phyloP scores from a whole-genome alignment of 2,113 vertebrate species.

The Hassar affinis region DNA sequence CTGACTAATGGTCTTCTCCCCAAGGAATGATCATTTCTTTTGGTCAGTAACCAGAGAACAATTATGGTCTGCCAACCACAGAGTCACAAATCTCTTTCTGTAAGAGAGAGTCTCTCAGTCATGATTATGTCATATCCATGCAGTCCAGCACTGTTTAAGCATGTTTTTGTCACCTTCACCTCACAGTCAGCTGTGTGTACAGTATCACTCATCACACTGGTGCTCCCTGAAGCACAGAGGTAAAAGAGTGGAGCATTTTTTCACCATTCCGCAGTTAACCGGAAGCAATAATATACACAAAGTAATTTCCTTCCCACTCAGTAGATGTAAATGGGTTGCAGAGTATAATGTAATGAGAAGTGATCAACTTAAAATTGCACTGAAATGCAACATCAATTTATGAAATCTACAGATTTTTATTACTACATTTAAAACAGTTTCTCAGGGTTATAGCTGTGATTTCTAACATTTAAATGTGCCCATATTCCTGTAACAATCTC shows the following conservation, averaged over 20 bases:
- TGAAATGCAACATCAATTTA: neutral
- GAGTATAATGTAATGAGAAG: neutral
- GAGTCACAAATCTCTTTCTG: neutral
- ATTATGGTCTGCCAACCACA: neutral
- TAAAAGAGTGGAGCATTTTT: neutral
- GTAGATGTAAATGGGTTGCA: neutral
- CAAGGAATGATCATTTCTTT: neutral
- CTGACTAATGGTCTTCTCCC: neutral
- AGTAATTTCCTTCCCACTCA: neutral
- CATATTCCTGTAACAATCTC: neutral
- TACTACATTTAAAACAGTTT: neutral
- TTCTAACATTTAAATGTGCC: neutral
- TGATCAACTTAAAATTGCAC: neutral
- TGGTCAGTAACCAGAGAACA: neutral
- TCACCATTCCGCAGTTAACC: neutral
- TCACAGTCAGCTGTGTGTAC: neutral
- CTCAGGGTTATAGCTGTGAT: too few relatives aligned
- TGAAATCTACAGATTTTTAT: neutral
- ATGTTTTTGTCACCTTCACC: neutral
- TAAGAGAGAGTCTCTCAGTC: neutral
- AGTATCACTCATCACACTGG: neutral
- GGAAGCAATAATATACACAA: slow-evolving; percentile 13
- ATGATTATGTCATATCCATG: neutral
- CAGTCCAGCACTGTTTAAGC: neutral
- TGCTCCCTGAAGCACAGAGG: neutral